Conservation (phyloP, 2,888 invertebrate genomes). For the Chromoteleia sp. region DNA sequence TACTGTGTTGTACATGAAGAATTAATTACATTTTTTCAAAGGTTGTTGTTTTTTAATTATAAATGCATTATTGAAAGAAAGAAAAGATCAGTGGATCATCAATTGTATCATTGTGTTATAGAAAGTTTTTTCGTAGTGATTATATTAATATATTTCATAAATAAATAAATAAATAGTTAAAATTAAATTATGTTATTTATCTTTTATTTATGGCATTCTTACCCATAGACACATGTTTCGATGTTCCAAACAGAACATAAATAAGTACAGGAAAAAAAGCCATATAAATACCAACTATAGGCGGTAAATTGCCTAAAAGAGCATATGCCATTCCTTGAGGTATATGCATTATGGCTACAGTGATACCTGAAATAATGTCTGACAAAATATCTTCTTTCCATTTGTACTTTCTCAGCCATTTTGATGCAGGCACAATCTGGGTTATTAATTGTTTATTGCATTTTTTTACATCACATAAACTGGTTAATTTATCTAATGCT, state of each 20-base stretch:
- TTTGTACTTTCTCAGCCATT: slow-evolving; percentile 88
- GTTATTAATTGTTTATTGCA: slow-evolving; percentile 73
- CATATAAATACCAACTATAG: slow-evolving; percentile 86
- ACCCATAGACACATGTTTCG: slow-evolving; percentile 89
- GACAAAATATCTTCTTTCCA: slow-evolving; percentile 87
- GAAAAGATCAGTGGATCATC: too few species aligned
- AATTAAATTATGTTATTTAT: too few species aligned
- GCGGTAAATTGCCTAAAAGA: slow-evolving; percentile 86
- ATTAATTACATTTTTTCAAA: too few species aligned
- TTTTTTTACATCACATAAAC: slow-evolving; percentile 55
- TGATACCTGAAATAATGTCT: slow-evolving; percentile 93
- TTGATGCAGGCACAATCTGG: slow-evolving; percentile 86
- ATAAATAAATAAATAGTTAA: not conserved
- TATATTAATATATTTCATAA: too few species aligned
- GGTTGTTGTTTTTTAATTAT: too few species aligned
- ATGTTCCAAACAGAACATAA: slow-evolving; percentile 89
- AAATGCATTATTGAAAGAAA: too few species aligned
- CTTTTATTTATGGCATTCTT: slow-evolving; percentile 71
- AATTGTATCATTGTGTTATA: too few species aligned
- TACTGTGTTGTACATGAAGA: not conserved
- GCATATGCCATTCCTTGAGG: slow-evolving; percentile 90
- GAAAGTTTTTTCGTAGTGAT: too few species aligned
- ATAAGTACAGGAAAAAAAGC: slow-evolving; percentile 87
- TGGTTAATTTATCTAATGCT: slow-evolving; percentile 57
- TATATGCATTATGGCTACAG: slow-evolving; percentile 94